Percentiles rank a stretch among this genome's conserved stretches.
These are phyloP conservation scores for Malacoctenus gilli DNA, from an alignment of 2,797 vertebrate genomes.

Conservation along the genomic window DNA sequence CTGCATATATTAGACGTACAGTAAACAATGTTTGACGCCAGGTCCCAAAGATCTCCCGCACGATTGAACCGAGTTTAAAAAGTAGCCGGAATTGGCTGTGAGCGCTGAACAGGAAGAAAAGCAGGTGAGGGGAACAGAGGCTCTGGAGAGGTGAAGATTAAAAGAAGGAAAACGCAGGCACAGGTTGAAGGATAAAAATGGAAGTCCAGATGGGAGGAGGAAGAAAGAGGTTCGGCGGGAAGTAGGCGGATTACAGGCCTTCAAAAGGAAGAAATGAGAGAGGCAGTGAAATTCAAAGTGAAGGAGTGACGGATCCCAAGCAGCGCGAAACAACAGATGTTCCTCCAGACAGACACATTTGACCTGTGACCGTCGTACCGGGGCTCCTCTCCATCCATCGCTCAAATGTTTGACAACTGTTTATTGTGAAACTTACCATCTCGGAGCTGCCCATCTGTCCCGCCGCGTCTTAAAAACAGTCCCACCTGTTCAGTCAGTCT, in stretches of 20 bases:
- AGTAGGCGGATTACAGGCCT: too few relatives aligned
- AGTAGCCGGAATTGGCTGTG: too few relatives aligned
- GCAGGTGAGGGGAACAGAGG: too few relatives aligned
- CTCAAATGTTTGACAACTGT: conserved; percentile 45
- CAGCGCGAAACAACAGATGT: conserved; percentile 42
- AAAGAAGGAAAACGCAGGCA: too few relatives aligned
- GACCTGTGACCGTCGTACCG: conserved; percentile 40
- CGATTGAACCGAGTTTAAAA: too few relatives aligned
- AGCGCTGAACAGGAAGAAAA: too few relatives aligned
- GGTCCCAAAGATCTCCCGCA: too few relatives aligned
- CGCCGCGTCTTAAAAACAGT: conserved; percentile 21
- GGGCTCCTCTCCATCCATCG: conserved; percentile 26
- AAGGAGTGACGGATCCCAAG: neutral
- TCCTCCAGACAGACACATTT: conserved; percentile 34
- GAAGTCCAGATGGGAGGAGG: neutral
- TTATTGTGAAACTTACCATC: conserved; percentile 28
- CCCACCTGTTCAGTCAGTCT: conserved; percentile 40
- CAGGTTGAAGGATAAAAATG: neutral
- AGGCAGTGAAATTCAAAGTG: conserved; percentile 4
- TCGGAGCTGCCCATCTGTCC: conserved; percentile 59
- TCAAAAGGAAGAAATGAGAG: neutral
- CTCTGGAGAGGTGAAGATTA: too few relatives aligned
- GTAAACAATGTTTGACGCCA: too few relatives aligned
- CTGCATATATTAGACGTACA: too few relatives aligned
- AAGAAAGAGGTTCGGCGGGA: too few relatives aligned